Conservation (phyloP, 2,113 vertebrate species). For the Gobiocypris rarus region DNA sequence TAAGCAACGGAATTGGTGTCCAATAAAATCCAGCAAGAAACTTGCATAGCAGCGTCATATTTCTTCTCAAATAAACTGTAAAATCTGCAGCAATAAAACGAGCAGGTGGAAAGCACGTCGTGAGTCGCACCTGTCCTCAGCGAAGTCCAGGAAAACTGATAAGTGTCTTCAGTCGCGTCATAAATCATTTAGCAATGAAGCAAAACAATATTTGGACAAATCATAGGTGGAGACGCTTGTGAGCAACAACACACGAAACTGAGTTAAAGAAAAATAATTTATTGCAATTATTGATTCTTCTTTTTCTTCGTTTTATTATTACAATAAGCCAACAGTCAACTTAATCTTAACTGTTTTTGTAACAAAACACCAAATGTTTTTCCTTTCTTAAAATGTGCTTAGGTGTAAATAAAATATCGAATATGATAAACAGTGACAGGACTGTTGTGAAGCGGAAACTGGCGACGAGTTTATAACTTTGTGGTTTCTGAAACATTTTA, state of each 20-base stretch:
- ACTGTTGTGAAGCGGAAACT: background rate
- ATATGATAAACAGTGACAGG: background rate
- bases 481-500: background rate
- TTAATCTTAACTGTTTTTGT: background rate
- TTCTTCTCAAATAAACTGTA: slow-evolving; percentile 77
- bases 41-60: slow-evolving; percentile 53
- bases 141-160: slow-evolving; percentile 65
- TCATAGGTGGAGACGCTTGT: slow-evolving; percentile 14
- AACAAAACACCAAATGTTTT: background rate
- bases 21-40: slow-evolving; percentile 43
- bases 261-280: background rate
- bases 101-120: slow-evolving; percentile 76
- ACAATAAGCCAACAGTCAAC: background rate
- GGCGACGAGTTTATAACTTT: too few relatives aligned
- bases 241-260: background rate
- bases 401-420: background rate
- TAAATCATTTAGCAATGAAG: slow-evolving; percentile 48
- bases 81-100: slow-evolving; percentile 78
- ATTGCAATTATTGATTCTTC: background rate
- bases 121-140: slow-evolving; percentile 72
- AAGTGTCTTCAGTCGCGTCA: slow-evolving; percentile 55
- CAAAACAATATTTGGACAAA: slow-evolving; percentile 42
- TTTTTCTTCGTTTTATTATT: background rate
- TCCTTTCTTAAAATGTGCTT: background rate
- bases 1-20: slow-evolving; percentile 60